Evolutionary conservation across 2,888 invertebrate genomes (phyloP), one percentile per base, ranked within the genome.

Genomic region (Drosophila peninsularis): DNA sequence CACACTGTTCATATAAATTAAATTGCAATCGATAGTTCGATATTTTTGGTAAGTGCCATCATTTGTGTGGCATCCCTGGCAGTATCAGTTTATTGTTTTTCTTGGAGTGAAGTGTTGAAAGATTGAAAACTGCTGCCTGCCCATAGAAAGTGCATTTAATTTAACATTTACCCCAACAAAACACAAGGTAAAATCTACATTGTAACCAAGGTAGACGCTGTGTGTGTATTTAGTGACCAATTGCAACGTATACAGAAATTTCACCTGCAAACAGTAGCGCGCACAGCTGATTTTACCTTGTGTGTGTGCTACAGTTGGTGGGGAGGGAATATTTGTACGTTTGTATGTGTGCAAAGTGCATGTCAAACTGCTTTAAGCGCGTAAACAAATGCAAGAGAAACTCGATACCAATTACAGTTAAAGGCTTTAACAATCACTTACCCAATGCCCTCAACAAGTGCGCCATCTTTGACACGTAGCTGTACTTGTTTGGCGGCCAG

Each of bases 391-490:
- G 73, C 57, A 73, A 30, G 80, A 73, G 88, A 82, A 83, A 88
- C 66, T 66, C 68, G 70, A 88, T 82, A 70, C 71, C 27, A 67
- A 53, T 69, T 67, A 63, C 62, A 62, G 37, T 52, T 71, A 58
- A 63, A 49, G 39, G 36, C 58, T 67, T 69, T 52, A 44, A 30
- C 56, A 44, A 44, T 41, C 42, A 77, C 85, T 83, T 83, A 92
- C 92, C 92, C 90, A 50, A 49, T 75, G 62, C 62, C 71, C 52
- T 90, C 90, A 55, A 80, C 72, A 71, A 92, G 71, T 61, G 75
- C 70, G 44, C 93, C 93, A 64, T 75, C 67, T 71, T 79, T 58
- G 53, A 75, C 71, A 80, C 83, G 82, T 53, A 93, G 79, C 17
- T 75, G 81, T 27, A 93, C 82, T 47, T 80, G 68, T 13, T 60